Evolutionary conservation across 30 jellyfish, hydroid and myxozoan species (phyloP).

Genomic region (Mastigias papua): DNA sequence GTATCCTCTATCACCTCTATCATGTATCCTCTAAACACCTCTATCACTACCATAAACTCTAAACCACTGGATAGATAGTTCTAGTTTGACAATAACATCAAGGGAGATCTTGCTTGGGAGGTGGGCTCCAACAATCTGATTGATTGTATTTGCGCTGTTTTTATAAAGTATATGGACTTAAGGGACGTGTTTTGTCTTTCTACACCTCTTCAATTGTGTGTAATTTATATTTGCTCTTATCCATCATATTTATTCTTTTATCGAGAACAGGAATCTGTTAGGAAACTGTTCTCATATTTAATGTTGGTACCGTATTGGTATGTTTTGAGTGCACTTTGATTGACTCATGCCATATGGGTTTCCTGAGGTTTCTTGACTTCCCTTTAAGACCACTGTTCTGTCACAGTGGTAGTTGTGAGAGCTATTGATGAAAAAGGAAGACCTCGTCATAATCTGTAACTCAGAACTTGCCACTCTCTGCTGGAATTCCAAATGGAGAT

Average conservation of each 20-base stretch:
- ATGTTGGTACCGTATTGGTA: neutral
- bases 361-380: neutral
- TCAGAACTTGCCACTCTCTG: neutral
- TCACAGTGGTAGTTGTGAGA: neutral
- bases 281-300: neutral
- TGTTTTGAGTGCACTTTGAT: neutral
- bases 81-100: too few relatives aligned
- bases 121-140: too few relatives aligned
- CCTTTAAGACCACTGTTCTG: neutral
- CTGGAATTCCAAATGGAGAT: neutral
- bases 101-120: too few relatives aligned
- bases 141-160: too few relatives aligned
- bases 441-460: neutral
- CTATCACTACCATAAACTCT: too few relatives aligned
- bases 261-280: neutral
- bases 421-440: neutral
- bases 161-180: too few relatives aligned
- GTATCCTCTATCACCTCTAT: too few relatives aligned
- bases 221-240: too few relatives aligned
- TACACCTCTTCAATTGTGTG: too few relatives aligned
- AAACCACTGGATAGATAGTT: too few relatives aligned
- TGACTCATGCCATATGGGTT: neutral
- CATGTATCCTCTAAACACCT: too few relatives aligned
- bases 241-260: neutral
- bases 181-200: too few relatives aligned